Percentiles rank a stretch among this genome's conserved stretches.
These are phyloP conservation scores for Rhinolophus sinicus DNA, from an alignment of 2,113 vertebrate species.

Conservation along the genomic window DNA sequence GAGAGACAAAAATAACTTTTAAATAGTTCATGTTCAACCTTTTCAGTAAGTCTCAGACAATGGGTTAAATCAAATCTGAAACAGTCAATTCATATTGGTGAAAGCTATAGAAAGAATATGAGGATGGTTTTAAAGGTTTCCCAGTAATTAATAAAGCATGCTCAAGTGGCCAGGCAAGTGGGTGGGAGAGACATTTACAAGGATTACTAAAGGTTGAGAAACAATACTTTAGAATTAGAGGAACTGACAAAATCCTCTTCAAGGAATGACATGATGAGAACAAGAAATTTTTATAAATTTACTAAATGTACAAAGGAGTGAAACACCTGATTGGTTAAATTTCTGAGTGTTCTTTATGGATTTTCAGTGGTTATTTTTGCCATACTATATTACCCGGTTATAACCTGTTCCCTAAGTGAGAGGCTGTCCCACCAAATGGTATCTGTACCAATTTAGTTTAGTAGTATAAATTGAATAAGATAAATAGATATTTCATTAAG, in stretches of 20 bases:
- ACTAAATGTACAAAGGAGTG: conserved; percentile 1
- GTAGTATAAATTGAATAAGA: conserved; percentile 40
- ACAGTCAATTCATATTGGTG: not conserved
- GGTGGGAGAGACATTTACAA: conserved; percentile 18
- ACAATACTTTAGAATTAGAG: conserved; percentile 11
- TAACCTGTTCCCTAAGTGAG: conserved; percentile 15
- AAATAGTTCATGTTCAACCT: conserved; percentile 5
- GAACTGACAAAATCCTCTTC: conserved; percentile 41
- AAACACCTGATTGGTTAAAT: conserved; percentile 46
- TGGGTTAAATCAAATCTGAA: conserved; percentile 39
- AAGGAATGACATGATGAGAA: conserved; percentile 42
- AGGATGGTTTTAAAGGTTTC: conserved; percentile 39
- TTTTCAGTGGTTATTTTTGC: conserved; percentile 61
- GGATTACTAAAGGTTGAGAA: conserved; percentile 26
- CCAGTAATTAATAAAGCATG: not conserved
- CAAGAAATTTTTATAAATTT: conserved; percentile 53
- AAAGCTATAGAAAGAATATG: conserved; percentile 30
- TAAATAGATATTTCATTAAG: conserved; percentile 44
- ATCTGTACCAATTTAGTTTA: conserved; percentile 38
- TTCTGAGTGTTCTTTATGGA: conserved; percentile 70
- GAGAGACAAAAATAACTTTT: conserved; percentile 53
- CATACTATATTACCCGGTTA: not conserved
- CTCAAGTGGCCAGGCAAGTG: not conserved
- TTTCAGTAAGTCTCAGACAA: conserved; percentile 38
- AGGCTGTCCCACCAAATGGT: not conserved